phyloP scores from a whole-genome alignment of 2,797 vertebrate genomes.

The Microchirus variegatus region DNA sequence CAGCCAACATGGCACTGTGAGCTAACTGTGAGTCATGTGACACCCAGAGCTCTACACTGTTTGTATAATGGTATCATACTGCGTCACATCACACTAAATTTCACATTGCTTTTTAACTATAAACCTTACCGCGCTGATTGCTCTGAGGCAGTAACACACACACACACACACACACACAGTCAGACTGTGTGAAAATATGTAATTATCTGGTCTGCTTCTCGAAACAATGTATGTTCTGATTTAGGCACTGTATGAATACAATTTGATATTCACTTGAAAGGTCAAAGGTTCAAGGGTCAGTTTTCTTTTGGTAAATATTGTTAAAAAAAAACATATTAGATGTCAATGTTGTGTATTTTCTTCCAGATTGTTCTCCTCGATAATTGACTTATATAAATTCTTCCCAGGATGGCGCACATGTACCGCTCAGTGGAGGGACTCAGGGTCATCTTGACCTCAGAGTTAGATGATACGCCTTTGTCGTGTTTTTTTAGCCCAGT shows the following conservation, averaged over 20 bases:
- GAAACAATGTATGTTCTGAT: no score
- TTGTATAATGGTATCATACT: no score
- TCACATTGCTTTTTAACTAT: constrained; percentile 6
- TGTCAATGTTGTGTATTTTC: constrained; percentile 27
- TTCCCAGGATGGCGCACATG: constrained; percentile 1
- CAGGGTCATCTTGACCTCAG: neutral
- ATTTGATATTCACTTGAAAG: no score
- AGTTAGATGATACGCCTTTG: neutral
- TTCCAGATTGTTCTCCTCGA: neutral
- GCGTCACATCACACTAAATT: neutral
- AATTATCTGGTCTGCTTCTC: neutral
- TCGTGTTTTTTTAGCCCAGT: neutral
- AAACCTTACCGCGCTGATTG: neutral
- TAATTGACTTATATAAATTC: constrained; percentile 24
- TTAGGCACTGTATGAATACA: no score
- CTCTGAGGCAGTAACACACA: constrained; percentile 3
- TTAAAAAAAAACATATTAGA: constrained; percentile 31
- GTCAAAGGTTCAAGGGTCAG: constrained; percentile 31
- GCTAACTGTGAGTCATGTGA: no score
- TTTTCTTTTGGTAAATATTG: constrained; percentile 13
- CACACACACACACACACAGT: no score
- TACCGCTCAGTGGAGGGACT: neutral
- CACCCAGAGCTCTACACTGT: no score
- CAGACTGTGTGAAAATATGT: constrained; percentile 21
- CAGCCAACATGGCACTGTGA: no score